phyloP scores from a whole-genome alignment of 2,113 vertebrate genomes.

The Tylochromis polylepis region DNA sequence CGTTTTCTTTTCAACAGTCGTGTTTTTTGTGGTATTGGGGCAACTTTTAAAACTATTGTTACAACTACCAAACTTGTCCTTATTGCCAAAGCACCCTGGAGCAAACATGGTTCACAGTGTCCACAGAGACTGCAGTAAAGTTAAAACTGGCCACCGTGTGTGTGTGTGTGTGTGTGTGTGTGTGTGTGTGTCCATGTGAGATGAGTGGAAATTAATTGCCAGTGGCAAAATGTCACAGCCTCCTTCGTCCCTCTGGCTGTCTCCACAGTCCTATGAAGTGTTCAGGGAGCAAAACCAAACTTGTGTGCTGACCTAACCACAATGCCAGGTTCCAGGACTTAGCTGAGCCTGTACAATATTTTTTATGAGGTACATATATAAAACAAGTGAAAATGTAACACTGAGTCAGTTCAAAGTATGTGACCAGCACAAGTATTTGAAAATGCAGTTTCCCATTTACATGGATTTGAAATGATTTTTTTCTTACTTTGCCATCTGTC shows the following conservation, averaged over 20 bases:
- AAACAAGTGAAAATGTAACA: background rate
- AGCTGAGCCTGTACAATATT: background rate
- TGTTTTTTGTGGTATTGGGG: background rate
- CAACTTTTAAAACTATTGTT: background rate
- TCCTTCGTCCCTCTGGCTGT: background rate
- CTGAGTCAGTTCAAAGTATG: background rate
- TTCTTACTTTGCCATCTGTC: background rate
- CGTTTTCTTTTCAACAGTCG: background rate
- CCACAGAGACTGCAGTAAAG: background rate
- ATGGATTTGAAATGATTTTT: background rate
- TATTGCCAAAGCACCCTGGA: background rate
- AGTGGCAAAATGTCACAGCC: conserved; percentile 22
- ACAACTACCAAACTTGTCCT: background rate
- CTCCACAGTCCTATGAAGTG: background rate
- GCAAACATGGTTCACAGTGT: background rate
- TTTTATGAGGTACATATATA: background rate
- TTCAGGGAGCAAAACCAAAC: background rate
- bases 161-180: background rate
- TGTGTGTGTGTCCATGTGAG: background rate
- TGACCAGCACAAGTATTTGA: background rate
- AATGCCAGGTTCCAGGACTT: background rate
- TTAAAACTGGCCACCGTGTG: background rate
- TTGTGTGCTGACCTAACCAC: background rate
- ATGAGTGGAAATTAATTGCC: background rate
- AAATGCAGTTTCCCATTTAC: background rate